A percentile compares a stretch with the other conserved stretches of the same genome.
phyloP scores from a whole-genome alignment of 2,797 vertebrate species.

The Acanthopagrus latus region DNA sequence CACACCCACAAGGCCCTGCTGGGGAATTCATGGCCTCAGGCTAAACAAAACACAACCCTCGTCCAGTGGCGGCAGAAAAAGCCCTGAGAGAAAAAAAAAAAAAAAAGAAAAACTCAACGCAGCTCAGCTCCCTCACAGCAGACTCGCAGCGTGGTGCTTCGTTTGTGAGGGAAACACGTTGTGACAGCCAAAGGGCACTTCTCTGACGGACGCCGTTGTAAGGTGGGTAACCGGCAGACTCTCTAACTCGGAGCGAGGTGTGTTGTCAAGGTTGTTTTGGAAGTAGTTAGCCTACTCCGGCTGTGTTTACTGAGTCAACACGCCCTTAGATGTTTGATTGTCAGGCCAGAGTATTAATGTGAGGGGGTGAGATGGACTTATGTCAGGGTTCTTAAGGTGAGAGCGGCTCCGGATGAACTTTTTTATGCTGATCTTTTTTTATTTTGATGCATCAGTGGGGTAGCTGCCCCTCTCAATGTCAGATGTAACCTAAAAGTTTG shows the following conservation, averaged over 20 bases:
- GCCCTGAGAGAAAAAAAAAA: conserved; percentile 51
- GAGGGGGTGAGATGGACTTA: not conserved
- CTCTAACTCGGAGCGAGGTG: not conserved
- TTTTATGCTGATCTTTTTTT: not conserved
- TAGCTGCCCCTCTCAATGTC: not conserved
- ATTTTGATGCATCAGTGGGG: not conserved
- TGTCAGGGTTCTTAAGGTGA: not conserved
- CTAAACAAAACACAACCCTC: conserved; percentile 78
- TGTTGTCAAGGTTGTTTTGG: conserved; percentile 28
- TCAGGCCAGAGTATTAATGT: conserved; percentile 18
- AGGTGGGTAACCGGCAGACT: conserved; percentile 54
- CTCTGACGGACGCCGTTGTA: conserved; percentile 30
- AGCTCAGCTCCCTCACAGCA: conserved; percentile 44
- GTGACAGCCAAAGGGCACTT: conserved; percentile 30
- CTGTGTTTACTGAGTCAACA: conserved; percentile 35
- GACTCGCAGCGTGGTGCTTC: conserved; percentile 37
- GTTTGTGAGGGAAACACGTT: conserved; percentile 46
- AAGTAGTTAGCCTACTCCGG: not conserved
- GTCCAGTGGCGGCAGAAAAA: conserved; percentile 50
- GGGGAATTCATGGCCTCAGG: conserved; percentile 84
- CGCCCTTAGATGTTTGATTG: conserved; percentile 24
- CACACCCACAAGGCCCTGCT: conserved; percentile 70
- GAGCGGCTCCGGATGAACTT: not conserved
- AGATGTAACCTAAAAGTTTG: not conserved
- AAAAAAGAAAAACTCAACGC: not conserved